Evolutionary conservation across 2,797 vertebrate species (phyloP).

Genomic region (Lithobates sylvaticus): DNA sequence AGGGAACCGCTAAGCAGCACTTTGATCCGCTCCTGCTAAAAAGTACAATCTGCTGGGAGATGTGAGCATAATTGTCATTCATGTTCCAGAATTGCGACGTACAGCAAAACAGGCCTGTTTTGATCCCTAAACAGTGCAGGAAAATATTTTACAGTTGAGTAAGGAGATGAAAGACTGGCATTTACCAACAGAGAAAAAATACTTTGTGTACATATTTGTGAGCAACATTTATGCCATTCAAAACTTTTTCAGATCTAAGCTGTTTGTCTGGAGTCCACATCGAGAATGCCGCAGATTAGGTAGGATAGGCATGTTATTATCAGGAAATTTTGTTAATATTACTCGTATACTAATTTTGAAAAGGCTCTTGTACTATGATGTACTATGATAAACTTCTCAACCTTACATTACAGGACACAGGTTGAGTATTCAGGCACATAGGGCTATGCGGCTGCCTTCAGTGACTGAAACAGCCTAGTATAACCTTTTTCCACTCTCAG

Average conservation of each 20-base stretch:
- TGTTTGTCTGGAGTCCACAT: neutral
- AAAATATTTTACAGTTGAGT: slow-evolving; percentile 22
- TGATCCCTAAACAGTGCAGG: slow-evolving; percentile 42
- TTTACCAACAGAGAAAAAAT: slow-evolving; percentile 8
- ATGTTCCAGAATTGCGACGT: slow-evolving; percentile 30
- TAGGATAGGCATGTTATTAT: neutral
- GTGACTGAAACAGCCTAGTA: too few relatives aligned
- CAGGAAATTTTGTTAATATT: neutral
- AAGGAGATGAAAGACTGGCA: slow-evolving; percentile 41
- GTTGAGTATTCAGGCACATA: too few relatives aligned
- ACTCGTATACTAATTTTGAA: neutral
- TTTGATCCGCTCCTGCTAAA: slow-evolving; percentile 54
- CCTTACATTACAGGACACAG: too few relatives aligned
- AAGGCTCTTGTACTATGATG: neutral
- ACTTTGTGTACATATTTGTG: slow-evolving; percentile 2
- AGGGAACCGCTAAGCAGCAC: slow-evolving; percentile 42
- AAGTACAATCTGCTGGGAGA: slow-evolving; percentile 48
- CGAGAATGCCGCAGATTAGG: neutral
- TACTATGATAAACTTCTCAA: too few relatives aligned
- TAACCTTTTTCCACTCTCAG: too few relatives aligned
- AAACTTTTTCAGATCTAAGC: neutral
- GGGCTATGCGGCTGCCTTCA: too few relatives aligned
- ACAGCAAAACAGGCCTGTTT: slow-evolving; percentile 28
- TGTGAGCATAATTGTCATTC: slow-evolving; percentile 49
- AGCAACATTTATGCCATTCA: neutral